Percentiles rank a stretch among this genome's conserved stretches.
Conservation (phyloP, 2,797 vertebrate species). For the Bradypodion pumilum region DNA sequence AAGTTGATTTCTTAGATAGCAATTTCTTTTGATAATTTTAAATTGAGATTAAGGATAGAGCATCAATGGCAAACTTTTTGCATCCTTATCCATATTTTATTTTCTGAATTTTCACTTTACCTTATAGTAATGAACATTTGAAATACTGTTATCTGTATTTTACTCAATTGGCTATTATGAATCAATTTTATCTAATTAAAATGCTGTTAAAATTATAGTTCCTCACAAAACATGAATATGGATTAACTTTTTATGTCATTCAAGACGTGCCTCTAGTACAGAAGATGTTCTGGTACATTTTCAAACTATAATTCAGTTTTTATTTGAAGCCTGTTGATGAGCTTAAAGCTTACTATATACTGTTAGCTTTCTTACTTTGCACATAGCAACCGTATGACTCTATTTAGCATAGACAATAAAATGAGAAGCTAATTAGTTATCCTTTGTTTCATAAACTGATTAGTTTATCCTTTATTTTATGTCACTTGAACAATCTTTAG, state of each 20-base stretch:
- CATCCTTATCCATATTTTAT: neutral
- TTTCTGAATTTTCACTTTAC: neutral
- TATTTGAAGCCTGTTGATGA: neutral
- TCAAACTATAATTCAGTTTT: neutral
- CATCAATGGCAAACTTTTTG: neutral
- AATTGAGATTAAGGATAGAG: neutral
- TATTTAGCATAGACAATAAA: constrained; percentile 13
- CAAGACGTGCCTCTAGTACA: neutral
- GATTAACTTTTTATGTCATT: neutral
- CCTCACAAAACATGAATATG: neutral
- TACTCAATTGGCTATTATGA: neutral
- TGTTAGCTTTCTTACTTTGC: constrained; percentile 26
- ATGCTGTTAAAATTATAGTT: neutral
- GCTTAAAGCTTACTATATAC: neutral
- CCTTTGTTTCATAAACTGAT: neutral
- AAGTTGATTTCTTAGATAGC: neutral
- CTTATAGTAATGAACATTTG: neutral
- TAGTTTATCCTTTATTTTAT: neutral
- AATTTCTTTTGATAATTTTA: neutral
- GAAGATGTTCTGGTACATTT: neutral
- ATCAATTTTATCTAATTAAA: neutral
- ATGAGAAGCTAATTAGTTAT: constrained; percentile 8
- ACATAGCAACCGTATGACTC: neutral
- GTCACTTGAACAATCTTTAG: constrained; percentile 13
- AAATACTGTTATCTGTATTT: neutral